Evolutionary conservation across 2,888 invertebrate species (phyloP), one percentile per base, ranked within the genome.

Genomic region (Acleris literana): DNA sequence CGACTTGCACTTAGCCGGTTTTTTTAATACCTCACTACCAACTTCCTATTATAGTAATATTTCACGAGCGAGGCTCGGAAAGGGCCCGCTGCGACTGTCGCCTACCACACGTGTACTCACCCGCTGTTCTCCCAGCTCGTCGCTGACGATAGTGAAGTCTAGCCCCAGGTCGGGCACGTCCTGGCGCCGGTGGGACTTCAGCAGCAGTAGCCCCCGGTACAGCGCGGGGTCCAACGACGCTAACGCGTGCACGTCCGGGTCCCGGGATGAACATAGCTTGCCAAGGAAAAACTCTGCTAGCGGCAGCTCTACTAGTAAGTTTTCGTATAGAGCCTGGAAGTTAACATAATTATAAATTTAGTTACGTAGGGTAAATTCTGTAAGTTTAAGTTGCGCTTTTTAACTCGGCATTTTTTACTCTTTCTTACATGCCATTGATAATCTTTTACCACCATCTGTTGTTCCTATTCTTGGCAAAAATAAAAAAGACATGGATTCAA

Each of bases 211-310:
- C 81, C 99, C 99, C 72, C 97, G 95, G 87, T 99, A 98, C 79
- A 99, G 92, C 46, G 96, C 96, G 0, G 98, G 97, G 93, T 99
- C 99, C 3, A 99, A 91, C 0, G 98, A 98, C 7, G 97, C 97
- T 71, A 99, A 90, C 81, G 99, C 97, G 92, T 99, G 98, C 55
- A 98, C 96, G 78, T 97, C 97, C 0, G 97, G 95, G 77, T 96
- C 96, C 0, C 97, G 96, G 39, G 98, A 94, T 54, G 97, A 97
- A 60, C 91, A 90, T 69, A 92, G 70, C 76, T 92, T 92, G 69
- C 89, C 86, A 25, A 99, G 92, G 89, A 99, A 99, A 88, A 99
- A 99, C 78, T 97, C 97, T 2, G 99, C 99, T 74, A 99, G 94
- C 0, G 99, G 99, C 44, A 99, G 87, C 84, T 99, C 99, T 5